phyloP scores from a whole-genome alignment of 2,888 invertebrate genomes.

The Rhogogaster chlorosoma region DNA sequence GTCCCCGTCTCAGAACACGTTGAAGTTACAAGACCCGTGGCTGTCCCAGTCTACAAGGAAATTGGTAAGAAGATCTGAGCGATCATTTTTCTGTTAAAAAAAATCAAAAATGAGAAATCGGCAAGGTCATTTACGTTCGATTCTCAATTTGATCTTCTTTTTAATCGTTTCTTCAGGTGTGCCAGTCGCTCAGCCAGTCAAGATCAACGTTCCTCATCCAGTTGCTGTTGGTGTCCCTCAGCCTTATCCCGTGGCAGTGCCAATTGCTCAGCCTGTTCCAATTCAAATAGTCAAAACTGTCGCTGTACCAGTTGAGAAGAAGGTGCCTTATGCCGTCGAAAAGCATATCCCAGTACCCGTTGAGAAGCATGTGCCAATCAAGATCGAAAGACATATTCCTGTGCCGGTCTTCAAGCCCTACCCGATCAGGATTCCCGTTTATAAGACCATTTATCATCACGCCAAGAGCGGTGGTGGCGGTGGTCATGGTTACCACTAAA shows the following conservation, averaged over 20 bases:
- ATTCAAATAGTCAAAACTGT: conserved; percentile 86
- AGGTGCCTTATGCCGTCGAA: conserved; percentile 86
- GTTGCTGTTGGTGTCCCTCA: conserved; percentile 82
- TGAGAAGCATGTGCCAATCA: conserved; percentile 85
- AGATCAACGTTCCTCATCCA: conserved; percentile 81
- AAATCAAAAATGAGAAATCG: not conserved
- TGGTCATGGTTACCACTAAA: conserved; percentile 34
- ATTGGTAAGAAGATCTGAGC: conserved; percentile 77
- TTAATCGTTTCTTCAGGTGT: conserved; percentile 71
- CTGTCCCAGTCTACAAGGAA: conserved; percentile 85
- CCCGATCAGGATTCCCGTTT: conserved; percentile 86
- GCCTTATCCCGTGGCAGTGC: conserved; percentile 85
- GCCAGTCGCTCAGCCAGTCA: conserved; percentile 83
- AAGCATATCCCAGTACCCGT: conserved; percentile 84
- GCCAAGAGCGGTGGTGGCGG: conserved; percentile 78
- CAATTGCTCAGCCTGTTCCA: conserved; percentile 85
- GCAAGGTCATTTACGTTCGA: not conserved
- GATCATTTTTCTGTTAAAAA: conserved; percentile 50
- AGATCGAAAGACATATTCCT: conserved; percentile 84
- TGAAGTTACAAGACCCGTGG: conserved; percentile 85
- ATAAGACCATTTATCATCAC: conserved; percentile 86
- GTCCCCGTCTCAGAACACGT: conserved; percentile 84
- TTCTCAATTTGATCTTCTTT: not conserved
- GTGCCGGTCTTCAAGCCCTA: conserved; percentile 86
- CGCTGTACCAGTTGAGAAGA: conserved; percentile 85